phyloP scores from a whole-genome alignment of 2,113 vertebrate genomes.

The Eclectus roratus region DNA sequence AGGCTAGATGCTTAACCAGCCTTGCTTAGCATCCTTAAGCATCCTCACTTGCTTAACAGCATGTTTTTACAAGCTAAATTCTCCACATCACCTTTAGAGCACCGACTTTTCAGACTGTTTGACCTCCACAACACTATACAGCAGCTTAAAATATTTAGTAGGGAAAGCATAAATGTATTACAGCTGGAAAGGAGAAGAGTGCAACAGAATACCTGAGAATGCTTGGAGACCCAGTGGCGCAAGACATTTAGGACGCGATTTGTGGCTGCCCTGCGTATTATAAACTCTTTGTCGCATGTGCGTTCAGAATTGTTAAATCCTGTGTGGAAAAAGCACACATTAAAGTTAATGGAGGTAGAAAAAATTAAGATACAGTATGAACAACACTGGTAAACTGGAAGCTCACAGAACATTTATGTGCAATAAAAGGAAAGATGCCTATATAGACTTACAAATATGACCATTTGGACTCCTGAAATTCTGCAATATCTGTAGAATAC shows the following conservation, averaged over 20 bases:
- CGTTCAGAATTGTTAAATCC: constrained; percentile 92
- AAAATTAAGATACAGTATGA: fast-evolving
- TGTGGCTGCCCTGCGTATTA: constrained; percentile 95
- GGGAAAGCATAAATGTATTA: not conserved
- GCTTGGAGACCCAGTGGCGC: constrained; percentile 98
- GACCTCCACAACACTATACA: not conserved
- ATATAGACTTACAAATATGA: not conserved
- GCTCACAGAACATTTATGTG: not conserved
- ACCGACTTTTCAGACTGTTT: not conserved
- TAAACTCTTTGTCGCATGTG: constrained; percentile 97
- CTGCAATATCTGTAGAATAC: not conserved
- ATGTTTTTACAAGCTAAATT: not conserved
- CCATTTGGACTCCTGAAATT: not conserved
- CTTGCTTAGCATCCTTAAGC: not conserved
- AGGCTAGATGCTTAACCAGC: not conserved
- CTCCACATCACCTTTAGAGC: not conserved
- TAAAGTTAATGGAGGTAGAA: not conserved
- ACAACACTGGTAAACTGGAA: not conserved
- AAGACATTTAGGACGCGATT: constrained; percentile 98
- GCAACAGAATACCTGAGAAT: constrained; percentile 86
- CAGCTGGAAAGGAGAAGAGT: not conserved
- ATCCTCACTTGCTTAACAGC: not conserved
- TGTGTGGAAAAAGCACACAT: constrained; percentile 52
- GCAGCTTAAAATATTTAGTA: not conserved
- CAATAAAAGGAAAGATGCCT: not conserved